Conservation (phyloP, 2,888 invertebrate species). For the Pachymerium ferrugineum region DNA sequence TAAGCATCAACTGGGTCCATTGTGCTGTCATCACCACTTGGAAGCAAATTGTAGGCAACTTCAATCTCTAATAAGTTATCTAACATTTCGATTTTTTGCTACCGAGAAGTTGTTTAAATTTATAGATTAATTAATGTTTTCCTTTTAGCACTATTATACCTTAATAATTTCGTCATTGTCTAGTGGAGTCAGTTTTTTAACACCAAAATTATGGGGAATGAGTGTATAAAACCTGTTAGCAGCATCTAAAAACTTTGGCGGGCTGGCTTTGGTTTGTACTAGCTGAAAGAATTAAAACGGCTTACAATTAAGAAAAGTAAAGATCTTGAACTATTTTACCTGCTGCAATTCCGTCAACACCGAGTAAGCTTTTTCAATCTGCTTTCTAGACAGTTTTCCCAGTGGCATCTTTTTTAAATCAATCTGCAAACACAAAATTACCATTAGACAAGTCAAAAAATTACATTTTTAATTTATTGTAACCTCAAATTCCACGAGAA, state of each 20-base stretch:
- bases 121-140: too few relatives aligned
- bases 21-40: slow-evolving; percentile 53
- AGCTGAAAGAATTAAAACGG: slow-evolving; percentile 40
- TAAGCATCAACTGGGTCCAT: slow-evolving; percentile 69
- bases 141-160: slow-evolving; percentile 42
- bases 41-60: slow-evolving; percentile 83
- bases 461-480: background rate
- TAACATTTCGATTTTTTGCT: slow-evolving; percentile 71
- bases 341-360: slow-evolving; percentile 58
- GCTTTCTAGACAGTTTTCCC: slow-evolving; percentile 86
- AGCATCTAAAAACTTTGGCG: slow-evolving; percentile 69
- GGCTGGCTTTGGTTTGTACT: slow-evolving; percentile 44
- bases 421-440: slow-evolving; percentile 49
- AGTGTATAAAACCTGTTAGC: slow-evolving; percentile 92
- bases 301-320: background rate
- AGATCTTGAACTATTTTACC: too few relatives aligned
- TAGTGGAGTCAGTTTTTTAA: slow-evolving; percentile 72
- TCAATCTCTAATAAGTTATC: slow-evolving; percentile 91
- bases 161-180: slow-evolving; percentile 66
- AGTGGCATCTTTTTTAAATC: slow-evolving; percentile 98
- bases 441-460: background rate
- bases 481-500: slow-evolving; percentile 88
- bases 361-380: slow-evolving; percentile 77
- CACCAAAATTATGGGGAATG: slow-evolving; percentile 91
- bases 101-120: too few relatives aligned